These are phyloP conservation scores for Microcebus jonahi DNA, from an alignment of 2,113 vertebrate species.

Conservation along the genomic window DNA sequence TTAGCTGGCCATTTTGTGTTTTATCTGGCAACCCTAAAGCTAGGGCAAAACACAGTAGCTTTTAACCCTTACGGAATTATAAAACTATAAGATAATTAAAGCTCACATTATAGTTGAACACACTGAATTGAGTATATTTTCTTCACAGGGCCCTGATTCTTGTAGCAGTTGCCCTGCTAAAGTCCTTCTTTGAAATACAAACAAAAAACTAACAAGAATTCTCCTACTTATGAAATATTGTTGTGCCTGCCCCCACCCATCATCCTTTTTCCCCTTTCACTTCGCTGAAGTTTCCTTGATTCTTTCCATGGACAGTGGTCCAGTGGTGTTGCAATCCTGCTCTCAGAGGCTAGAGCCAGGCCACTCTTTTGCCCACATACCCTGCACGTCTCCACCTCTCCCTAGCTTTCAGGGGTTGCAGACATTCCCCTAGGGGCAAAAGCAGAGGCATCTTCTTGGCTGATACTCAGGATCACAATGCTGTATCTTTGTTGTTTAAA, in stretches of 20 bases:
- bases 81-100: neutral
- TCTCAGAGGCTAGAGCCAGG: neutral
- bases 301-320: neutral
- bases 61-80: neutral
- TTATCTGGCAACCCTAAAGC: neutral
- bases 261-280: neutral
- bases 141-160: neutral
- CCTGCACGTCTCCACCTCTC: neutral
- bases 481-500: neutral
- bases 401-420: neutral
- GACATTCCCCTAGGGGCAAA: neutral
- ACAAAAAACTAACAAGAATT: neutral
- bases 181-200: neutral
- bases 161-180: neutral
- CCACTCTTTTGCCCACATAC: neutral
- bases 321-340: neutral
- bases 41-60: neutral
- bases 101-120: neutral
- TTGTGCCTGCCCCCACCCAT: neutral
- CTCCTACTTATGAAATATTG: neutral
- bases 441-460: neutral
- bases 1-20: neutral
- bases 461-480: neutral
- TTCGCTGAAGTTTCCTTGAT: neutral
- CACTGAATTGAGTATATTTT: neutral